A percentile compares a stretch with the other conserved stretches of the same genome.
These are phyloP conservation scores for Mamestra brassicae DNA, from an alignment of 2,888 invertebrate species.

Conservation along the genomic window DNA sequence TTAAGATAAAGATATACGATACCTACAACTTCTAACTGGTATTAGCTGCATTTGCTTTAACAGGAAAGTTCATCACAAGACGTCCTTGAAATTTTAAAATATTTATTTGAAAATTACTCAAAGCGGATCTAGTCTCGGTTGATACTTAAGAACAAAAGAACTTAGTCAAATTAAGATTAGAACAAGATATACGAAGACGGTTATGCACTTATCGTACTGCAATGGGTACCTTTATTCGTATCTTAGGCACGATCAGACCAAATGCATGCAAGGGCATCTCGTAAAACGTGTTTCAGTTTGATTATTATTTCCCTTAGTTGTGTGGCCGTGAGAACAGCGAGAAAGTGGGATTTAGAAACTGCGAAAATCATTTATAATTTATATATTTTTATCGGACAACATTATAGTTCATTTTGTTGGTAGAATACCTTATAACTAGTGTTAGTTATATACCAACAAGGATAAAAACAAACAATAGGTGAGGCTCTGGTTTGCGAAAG, in stretches of 20 bases:
- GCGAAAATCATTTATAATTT: neutral
- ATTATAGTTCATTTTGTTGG: too few relatives aligned
- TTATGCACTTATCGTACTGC: neutral
- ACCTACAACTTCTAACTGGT: neutral
- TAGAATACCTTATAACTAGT: too few relatives aligned
- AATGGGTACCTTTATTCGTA: neutral
- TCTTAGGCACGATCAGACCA: conserved; percentile 18
- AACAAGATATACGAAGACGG: neutral
- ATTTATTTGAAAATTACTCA: too few relatives aligned
- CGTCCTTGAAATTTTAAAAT: neutral
- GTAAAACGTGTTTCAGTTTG: conserved; percentile 33
- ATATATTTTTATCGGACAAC: too few relatives aligned
- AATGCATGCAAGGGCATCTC: conserved; percentile 22
- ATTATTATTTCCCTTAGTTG: conserved; percentile 24
- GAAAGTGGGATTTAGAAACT: neutral
- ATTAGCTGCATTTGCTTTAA: neutral
- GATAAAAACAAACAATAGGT: too few relatives aligned
- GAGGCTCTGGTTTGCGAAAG: too few relatives aligned
- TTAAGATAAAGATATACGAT: neutral
- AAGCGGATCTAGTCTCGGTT: neutral
- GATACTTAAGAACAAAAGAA: neutral
- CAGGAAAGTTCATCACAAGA: neutral
- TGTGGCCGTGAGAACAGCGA: conserved; percentile 23
- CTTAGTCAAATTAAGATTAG: neutral
- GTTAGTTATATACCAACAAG: too few relatives aligned